A percentile compares a stretch with the other conserved stretches of the same genome.
Evolutionary conservation across 2,888 invertebrate species (phyloP).

Genomic region (Mechanitis messenoides): DNA sequence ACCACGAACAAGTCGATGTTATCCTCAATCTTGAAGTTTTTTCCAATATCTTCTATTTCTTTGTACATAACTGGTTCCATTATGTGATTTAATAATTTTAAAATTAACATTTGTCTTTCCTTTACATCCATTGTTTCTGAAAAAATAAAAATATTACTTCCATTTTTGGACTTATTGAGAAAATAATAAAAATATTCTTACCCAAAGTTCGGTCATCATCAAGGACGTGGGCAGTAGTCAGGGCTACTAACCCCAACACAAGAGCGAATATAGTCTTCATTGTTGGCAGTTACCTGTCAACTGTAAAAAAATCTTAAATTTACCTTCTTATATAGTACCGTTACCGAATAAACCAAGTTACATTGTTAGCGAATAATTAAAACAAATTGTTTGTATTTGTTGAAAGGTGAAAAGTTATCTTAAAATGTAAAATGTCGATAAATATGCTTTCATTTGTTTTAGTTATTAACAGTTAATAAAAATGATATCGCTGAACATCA

Average conservation of each 20-base stretch:
- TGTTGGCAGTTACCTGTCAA: slow-evolving; percentile 46
- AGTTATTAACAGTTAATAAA: too few relatives aligned
- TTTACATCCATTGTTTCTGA: slow-evolving; percentile 63
- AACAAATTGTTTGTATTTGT: slow-evolving; percentile 4
- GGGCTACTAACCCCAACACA: slow-evolving; percentile 53
- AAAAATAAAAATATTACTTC: slow-evolving; percentile 22
- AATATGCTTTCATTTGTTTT: too few relatives aligned
- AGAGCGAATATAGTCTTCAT: slow-evolving; percentile 56
- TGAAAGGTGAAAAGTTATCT: slow-evolving; percentile 22
- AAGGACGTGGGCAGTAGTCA: slow-evolving; percentile 53
- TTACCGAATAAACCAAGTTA: neutral
- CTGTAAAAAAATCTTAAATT: slow-evolving; percentile 40
- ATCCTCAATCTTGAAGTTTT: slow-evolving; percentile 60
- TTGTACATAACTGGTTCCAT: slow-evolving; percentile 67
- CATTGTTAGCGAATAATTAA: too few relatives aligned
- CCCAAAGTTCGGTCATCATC: slow-evolving; percentile 47
- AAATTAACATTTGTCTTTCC: slow-evolving; percentile 63
- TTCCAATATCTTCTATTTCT: slow-evolving; percentile 61
- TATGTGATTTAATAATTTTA: slow-evolving; percentile 72
- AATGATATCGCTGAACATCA: too few relatives aligned
- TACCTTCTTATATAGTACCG: slow-evolving; percentile 20
- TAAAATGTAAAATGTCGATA: too few relatives aligned
- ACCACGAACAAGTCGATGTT: slow-evolving; percentile 55
- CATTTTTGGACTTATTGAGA: neutral
- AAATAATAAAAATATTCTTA: slow-evolving; percentile 30